Conservation (phyloP, 2,113 vertebrate species). For the Ginglymostoma cirratum region DNA sequence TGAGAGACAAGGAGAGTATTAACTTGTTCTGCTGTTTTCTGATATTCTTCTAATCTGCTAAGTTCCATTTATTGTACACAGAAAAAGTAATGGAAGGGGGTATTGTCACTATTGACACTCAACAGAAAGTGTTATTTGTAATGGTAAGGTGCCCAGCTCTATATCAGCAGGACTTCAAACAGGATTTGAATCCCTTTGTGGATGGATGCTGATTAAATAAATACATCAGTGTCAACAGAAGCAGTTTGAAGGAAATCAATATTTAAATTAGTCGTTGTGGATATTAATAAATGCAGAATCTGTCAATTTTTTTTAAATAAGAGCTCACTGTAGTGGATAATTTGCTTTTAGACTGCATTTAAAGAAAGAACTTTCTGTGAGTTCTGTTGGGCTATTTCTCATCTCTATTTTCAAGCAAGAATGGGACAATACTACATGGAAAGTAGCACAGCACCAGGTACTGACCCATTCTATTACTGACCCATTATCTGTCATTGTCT, state of each 20-base stretch:
- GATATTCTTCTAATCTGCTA: slow-evolving; percentile 5
- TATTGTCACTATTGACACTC: not conserved
- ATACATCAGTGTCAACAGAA: slow-evolving; percentile 25
- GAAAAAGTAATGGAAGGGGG: not conserved
- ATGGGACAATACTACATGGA: not conserved
- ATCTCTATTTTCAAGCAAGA: not conserved
- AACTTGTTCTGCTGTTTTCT: not conserved
- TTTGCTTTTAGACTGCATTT: not conserved
- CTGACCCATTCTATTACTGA: not conserved
- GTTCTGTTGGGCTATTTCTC: not conserved
- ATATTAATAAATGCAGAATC: not conserved
- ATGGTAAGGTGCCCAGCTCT: slow-evolving; percentile 9
- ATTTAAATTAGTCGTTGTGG: not conserved
- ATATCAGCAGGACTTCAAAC: not conserved
- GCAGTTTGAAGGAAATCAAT: slow-evolving; percentile 5
- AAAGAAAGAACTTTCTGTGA: not conserved
- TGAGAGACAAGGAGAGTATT: not conserved
- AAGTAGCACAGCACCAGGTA: not conserved
- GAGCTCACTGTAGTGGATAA: not conserved
- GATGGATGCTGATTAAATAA: not conserved
- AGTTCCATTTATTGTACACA: not conserved
- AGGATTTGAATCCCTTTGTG: not conserved
- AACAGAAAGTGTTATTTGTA: not conserved
- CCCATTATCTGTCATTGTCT: not conserved
- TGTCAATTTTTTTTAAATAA: not conserved